Base-by-base conservation (phyloP, 2,113 vertebrate genomes). In the Hippopotamus amphibius region DNA sequence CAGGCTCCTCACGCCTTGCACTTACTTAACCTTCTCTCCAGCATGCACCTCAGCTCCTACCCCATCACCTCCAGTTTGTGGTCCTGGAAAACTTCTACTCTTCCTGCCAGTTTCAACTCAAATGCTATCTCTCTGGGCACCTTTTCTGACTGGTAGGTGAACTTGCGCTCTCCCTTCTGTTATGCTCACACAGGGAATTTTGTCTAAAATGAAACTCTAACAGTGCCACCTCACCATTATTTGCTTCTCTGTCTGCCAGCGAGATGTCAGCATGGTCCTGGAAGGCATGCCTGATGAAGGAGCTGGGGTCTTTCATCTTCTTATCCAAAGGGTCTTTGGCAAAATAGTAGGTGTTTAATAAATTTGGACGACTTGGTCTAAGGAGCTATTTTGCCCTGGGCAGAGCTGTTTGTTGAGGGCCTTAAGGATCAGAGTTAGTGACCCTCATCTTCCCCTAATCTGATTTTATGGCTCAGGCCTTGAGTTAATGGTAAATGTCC, bases 401-500 rank as follows among this genome's bases (percentile, higher is more conserved):
- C 43, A 84, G 37, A 71, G 69, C 74, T 92, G 24, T 96, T 53
- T 80, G 68, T 55, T 55, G 7, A 69, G 24, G 48, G 57, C 37
- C 86, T 83, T 81, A 41, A 30, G 33, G 43, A 91, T 79, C 93
- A 48, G 59, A 94, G 19, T 37, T 72, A 53, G 68, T 76, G 71
- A 97, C 88, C 97, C 90, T 57, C n/a, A 90, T 80, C 79, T 46
- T 68, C n/a, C 21, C 12, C 9, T 12, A 43, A 90, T 88, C 81
- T 69, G 89, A 71, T 74, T 96, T 97, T 88, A 96, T 59, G 69
- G 74, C 57, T 76, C 26, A 69, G 72, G 57, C 63, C 46, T 46
- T 5, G 63, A 76, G 93, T 97, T 95, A 94, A 97, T 97, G 79
- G 77, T 95, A 95, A 97, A 96, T 26, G 22, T 84, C 66, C 80